Evolutionary conservation across 2,797 vertebrate species (phyloP), one percentile per base, ranked within the genome.

Genomic region (Coregonus ussuriensis): DNA sequence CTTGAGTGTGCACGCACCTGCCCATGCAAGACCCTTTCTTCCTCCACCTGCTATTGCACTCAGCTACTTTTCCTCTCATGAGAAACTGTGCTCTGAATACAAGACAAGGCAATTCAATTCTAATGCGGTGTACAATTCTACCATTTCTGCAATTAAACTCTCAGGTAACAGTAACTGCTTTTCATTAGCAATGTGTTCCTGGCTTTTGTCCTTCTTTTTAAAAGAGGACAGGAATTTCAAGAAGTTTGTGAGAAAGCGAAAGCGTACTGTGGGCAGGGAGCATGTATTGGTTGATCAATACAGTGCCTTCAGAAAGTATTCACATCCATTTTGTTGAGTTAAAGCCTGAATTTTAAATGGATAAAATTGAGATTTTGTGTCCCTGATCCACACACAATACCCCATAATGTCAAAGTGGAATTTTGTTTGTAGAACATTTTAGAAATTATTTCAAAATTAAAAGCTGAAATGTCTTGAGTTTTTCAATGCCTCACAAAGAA

Each of bases 41-140:
- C 83, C 76, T 79, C 37, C 52, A 35, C 52, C 21, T 80, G 62
- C 68, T 83, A 51, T 56, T 52, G 33, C 33, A 66, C 74, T 79
- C 73, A 72, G 72, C 29, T 68, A 53, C 15, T 25, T 75, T 15
- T 59, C 16, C n/a, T 59, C 18, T 74, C 79, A 70, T 25, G 11
- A 66, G 14, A 47, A 47, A 47, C 69, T 78, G 25, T 71, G 18
- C 14, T 73, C 47, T 3, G 37, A 4, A 7, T 59, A 47, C 41
- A 0, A 47, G 25, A 25, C 3, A 21, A 9, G 6, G 69, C 18
- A 65, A 59, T 33, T 56, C 35, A 53, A 66, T 59, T 3, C 56
- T 41, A 67, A 68, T 16, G 59, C 62, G 0, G 15, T 18, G 4
- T 59, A n/a, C 56, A 31, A 25, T 74, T 31, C 52, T 72, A 37